Evolutionary conservation across 2,797 vertebrate species (phyloP).

Genomic region (Melanotaenia nigrans): DNA sequence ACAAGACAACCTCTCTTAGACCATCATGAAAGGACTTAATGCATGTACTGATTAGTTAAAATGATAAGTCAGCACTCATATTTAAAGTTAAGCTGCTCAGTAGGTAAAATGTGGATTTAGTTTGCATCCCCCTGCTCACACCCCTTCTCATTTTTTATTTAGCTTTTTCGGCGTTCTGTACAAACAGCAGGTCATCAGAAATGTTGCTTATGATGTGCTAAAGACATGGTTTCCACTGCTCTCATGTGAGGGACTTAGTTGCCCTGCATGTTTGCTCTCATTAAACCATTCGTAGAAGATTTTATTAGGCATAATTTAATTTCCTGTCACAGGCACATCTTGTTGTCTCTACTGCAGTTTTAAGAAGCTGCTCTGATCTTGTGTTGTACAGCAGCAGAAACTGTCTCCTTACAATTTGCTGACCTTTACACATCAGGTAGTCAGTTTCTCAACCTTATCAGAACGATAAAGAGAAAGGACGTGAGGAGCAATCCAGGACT

Average conservation of each 20-base stretch:
- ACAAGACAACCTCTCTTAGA: not conserved
- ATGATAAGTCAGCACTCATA: conserved; percentile 26
- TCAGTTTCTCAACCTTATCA: not conserved
- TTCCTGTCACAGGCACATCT: conserved; percentile 5
- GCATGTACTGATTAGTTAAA: conserved; percentile 35
- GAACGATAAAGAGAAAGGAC: not conserved
- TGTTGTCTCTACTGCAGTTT: conserved; percentile 13
- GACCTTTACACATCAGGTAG: not conserved
- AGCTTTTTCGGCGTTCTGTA: conserved; percentile 33
- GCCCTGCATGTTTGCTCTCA: conserved; percentile 14
- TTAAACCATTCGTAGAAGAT: conserved; percentile 49
- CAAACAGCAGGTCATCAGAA: conserved; percentile 28
- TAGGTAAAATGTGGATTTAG: conserved; percentile 19
- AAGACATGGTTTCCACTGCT: conserved; percentile 10
- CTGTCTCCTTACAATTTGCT: not conserved
- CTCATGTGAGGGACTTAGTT: conserved; percentile 3
- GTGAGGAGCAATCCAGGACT: not conserved
- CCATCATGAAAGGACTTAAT: conserved; percentile 6
- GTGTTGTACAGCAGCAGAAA: not conserved
- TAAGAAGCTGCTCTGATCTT: conserved; percentile 12
- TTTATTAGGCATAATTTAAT: conserved; percentile 44
- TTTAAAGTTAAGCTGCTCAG: conserved; percentile 19
- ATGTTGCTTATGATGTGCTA: conserved; percentile 27
- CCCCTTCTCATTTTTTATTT: conserved; percentile 21
- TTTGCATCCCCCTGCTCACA: conserved; percentile 1